Evolutionary conservation across 2,797 vertebrate genomes (phyloP), one percentile per base, ranked within the genome.

Genomic region (Sorex maritimensis): DNA sequence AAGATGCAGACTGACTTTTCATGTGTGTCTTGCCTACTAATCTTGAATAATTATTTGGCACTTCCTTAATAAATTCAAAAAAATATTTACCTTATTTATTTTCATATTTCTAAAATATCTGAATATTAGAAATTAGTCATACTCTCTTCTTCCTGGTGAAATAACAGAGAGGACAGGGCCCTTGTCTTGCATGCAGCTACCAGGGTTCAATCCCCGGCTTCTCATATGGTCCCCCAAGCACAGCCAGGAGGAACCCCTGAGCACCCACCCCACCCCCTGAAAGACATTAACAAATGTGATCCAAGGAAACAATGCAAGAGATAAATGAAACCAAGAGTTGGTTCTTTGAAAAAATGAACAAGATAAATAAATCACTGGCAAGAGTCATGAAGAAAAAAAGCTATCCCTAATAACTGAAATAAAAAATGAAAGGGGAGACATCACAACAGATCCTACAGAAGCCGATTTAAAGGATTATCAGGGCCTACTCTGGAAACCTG

Each of bases 41-140:
- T 58, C 73, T 38, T 55, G 23, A 34, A 73, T 13, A 17, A 68
- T 38, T 81, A 85, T 30, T 55, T 92, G 79, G 58, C 52, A 46
- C 86, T 81, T 86, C 41, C 81, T 84, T 86, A 81, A 93, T 49
- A 93, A 69, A 90, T 74, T 80, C 63, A 92, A 30, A 82, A 88
- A 91, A 79, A 68, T 82, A 68, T 82, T 46, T 85, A 77, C 69
- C 19, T 85, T 55, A 84, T 34, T 44, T 92, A 26, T 73, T 73
- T 85, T 52, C 19, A 86, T 38, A 0, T 77, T 41, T 52, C 63
- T 63, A 93, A 72, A 86, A 74, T 71, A 86, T 71, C n/a, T 44
- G 86, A 79, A 81, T 75, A 72, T 68, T 81, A 84, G 13, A 86
- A 87, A 86, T 68, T 26, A 90, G 81, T 79, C 46, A 67, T 10